Base-by-base conservation (phyloP, 2,113 vertebrate genomes). In the Rousettus leschenaultii region DNA sequence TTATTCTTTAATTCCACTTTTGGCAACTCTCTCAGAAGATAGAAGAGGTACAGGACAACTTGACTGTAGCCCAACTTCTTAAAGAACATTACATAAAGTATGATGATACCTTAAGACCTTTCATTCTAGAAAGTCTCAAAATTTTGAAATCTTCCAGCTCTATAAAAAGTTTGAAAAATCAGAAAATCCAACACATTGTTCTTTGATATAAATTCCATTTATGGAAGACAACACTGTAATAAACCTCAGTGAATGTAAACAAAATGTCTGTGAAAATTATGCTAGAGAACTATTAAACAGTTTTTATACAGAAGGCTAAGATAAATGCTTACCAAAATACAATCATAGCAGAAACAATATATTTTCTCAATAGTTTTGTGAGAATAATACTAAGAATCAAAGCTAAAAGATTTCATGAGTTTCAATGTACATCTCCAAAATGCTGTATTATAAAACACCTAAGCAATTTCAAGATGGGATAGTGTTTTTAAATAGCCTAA, bases 41-140 rank as follows among this genome's bases (percentile, higher is more conserved):
- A 82, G 16, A 95, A 77, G 7, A 61, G n/a, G 7, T 57, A 77
- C 0, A 33, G 22, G 14, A 65, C 73, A 95, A 83, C 45, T 3
- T 78, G 18, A 90, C 33, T 48, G 68, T 35, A 86, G 21, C 7
- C 45, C 59, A 91, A 83, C 35, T 80, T 91, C 28, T 70, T 89
- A 80, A 55, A 82, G 12, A 95, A 83, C 61, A 96, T 24, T 28
- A 89, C 5, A 92, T 45, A 55, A 94, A 94, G 61, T 89, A 89
- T 57, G 66, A 89, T 57, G 66, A 38, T 16, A 84, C 84, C 53
- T 73, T 66, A 84, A 24, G 7, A 80, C n/a, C 21, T 65, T 91
- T 93, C 48, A 57, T 83, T 74, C 57, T 75, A 94, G 22, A 65
- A 89, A 92, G 18, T 70, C 40, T 92, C 73, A 80, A 75, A 95